Evolutionary conservation across 1,140 invertebrate species (phyloP), one percentile per base, ranked within the genome.

Genomic region (Musca domestica): DNA sequence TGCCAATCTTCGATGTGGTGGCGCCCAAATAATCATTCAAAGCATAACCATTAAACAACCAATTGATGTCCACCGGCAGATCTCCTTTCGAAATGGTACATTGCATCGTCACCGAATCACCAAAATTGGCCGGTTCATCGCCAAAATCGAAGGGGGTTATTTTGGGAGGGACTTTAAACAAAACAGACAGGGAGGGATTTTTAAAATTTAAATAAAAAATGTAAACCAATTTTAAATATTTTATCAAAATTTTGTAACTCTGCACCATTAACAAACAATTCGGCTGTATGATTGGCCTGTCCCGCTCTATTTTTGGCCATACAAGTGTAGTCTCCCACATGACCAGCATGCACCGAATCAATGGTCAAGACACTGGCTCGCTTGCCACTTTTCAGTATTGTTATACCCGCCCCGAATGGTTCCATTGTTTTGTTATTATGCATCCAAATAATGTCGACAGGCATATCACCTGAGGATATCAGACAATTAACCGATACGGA

Each of bases 31-130:
- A 83, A 72, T 85, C 84, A 73, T 89, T 85, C 67, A 86, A 84
- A 72, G 87, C 84, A 65, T 86, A 87, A 75, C 87, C 88, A 72
- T 88, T 87, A 67, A 88, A 87, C 41, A 83, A 80, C 89, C 89
- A 91, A n/a, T 76, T 78, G 9, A 91, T 90, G 74, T 90, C 90
- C 70, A 91, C 83, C 6, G 88, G 87, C 49, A 83, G 86, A 83
- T 89, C 89, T 80, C 86, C 91, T 82, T 86, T 90, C 19, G 86
- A 90, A 25, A 90, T 89, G 58, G 88, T 87, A 76, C 88, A 90
- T 46, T 87, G 87, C 10, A 88, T 84, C 54, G 88, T 88, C 27
- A 89, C 87, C 48, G 88, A 87, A 74, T 90, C 89, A 47, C 89
- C 90, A 64, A 88, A 88, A 73, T 90, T 90, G 56, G 88, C 85